A percentile compares a stretch with the other conserved stretches of the same genome.
Evolutionary conservation across 2,888 invertebrate genomes (phyloP).

Genomic region (Holacanthella duospinosa): DNA sequence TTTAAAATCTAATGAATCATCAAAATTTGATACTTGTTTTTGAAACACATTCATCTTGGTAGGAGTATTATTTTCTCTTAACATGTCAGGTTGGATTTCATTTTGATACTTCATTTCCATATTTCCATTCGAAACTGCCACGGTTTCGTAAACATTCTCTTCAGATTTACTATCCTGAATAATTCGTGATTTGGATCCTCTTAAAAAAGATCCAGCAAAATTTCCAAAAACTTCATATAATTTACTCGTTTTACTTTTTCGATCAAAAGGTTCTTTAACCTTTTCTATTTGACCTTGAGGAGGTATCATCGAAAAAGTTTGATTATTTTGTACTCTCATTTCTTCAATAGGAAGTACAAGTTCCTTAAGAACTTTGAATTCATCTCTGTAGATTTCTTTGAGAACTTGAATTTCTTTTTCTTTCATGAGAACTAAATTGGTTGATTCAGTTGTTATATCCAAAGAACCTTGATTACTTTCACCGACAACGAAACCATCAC

Average conservation of each 20-base stretch:
- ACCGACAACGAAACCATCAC: background rate
- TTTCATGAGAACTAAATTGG: background rate
- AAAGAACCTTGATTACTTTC: background rate
- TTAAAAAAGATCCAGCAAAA: background rate
- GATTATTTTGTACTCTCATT: background rate
- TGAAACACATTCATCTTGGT: too few relatives aligned
- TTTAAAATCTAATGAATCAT: too few relatives aligned
- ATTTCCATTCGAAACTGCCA: constrained; percentile 14
- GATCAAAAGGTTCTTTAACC: background rate
- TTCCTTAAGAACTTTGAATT: background rate
- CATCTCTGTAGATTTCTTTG: constrained; percentile 5
- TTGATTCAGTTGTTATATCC: background rate
- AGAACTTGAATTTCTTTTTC: background rate
- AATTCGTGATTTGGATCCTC: background rate
- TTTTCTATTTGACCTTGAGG: background rate
- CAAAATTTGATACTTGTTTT: too few relatives aligned
- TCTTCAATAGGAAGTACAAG: background rate
- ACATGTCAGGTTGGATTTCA: too few relatives aligned
- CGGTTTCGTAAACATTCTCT: constrained; percentile 26
- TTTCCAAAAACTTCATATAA: constrained; percentile 6
- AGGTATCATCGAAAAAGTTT: background rate
- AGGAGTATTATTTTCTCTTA: too few relatives aligned
- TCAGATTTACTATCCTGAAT: background rate
- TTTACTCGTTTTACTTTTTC: background rate
- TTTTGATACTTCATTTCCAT: background rate